These are phyloP conservation scores for Plectropomus leopardus DNA, from an alignment of 2,113 vertebrate genomes.

Conservation along the genomic window DNA sequence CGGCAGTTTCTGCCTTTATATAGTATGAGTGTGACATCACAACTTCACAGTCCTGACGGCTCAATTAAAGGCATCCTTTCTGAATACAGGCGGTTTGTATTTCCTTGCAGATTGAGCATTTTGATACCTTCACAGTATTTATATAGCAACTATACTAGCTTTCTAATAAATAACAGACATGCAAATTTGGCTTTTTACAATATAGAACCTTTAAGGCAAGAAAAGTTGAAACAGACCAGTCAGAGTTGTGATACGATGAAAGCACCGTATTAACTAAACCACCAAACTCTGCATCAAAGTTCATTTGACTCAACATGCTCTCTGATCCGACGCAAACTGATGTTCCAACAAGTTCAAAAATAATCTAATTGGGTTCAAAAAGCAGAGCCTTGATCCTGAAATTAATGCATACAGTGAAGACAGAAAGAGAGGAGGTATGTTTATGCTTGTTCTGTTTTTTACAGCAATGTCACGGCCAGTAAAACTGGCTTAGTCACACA, in stretches of 20 bases:
- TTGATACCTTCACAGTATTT: too few relatives aligned
- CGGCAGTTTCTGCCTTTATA: too few relatives aligned
- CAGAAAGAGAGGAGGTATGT: constrained; percentile 29
- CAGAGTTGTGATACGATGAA: constrained; percentile 12
- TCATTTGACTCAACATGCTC: constrained; percentile 11
- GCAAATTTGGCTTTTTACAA: too few relatives aligned
- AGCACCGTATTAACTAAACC: constrained; percentile 2
- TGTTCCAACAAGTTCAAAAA: constrained; percentile 11
- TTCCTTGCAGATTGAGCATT: too few relatives aligned
- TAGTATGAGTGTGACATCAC: too few relatives aligned
- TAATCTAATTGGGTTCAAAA: constrained; percentile 13
- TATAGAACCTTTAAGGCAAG: background rate
- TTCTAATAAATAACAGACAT: too few relatives aligned
- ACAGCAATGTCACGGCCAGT: constrained; percentile 63
- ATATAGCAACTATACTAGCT: too few relatives aligned
- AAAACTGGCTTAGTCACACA: constrained; percentile 78
- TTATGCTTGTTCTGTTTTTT: constrained; percentile 64
- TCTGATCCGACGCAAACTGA: constrained; percentile 26
- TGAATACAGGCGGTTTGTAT: too few relatives aligned
- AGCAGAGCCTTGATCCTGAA: constrained; percentile 3
- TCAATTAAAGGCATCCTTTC: too few relatives aligned
- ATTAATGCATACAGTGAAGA: constrained; percentile 16
- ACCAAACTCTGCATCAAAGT: constrained; percentile 3
- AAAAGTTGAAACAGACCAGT: background rate
- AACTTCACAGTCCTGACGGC: too few relatives aligned